Conservation (phyloP, 1,140 invertebrate species). For the Trichonephila clavata region DNA sequence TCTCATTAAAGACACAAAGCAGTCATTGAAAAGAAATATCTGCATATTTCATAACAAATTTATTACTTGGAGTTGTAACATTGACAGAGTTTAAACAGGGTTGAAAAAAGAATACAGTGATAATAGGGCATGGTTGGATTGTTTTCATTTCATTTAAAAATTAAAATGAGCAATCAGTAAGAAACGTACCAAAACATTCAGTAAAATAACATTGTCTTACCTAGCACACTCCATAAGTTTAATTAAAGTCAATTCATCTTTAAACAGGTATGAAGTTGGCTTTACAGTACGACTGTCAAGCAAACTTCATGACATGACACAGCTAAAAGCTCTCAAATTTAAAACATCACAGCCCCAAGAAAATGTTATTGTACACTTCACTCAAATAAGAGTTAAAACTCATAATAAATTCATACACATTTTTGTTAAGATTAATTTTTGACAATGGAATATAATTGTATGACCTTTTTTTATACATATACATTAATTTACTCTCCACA, state of each 20-base stretch:
- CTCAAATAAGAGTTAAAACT: neutral
- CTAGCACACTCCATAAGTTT: slow-evolving; percentile 10
- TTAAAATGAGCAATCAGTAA: slow-evolving; percentile 46
- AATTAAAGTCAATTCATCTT: slow-evolving; percentile 32
- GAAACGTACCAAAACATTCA: slow-evolving; percentile 50
- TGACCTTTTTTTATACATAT: neutral
- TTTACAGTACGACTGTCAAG: neutral
- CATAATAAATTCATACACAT: neutral
- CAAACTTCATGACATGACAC: slow-evolving; percentile 31
- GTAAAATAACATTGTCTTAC: slow-evolving; percentile 37
- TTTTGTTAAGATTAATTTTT: slow-evolving; percentile 7
- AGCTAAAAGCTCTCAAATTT: slow-evolving; percentile 66
- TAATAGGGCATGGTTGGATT: slow-evolving; percentile 28
- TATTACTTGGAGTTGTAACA: slow-evolving; percentile 74
- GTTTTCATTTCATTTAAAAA: slow-evolving; percentile 32
- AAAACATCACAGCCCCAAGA: slow-evolving; percentile 66
- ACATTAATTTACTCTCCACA: slow-evolving; percentile 10
- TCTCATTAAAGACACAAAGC: neutral
- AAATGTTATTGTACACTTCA: slow-evolving; percentile 22
- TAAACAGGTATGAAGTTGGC: slow-evolving; percentile 7
- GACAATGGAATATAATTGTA: neutral
- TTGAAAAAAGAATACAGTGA: slow-evolving; percentile 61
- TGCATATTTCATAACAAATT: slow-evolving; percentile 74
- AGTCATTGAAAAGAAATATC: neutral
- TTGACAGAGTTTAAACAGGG: slow-evolving; percentile 62